Base-by-base conservation (phyloP, 2,113 vertebrate genomes). In the Thinocorus orbignyianus region DNA sequence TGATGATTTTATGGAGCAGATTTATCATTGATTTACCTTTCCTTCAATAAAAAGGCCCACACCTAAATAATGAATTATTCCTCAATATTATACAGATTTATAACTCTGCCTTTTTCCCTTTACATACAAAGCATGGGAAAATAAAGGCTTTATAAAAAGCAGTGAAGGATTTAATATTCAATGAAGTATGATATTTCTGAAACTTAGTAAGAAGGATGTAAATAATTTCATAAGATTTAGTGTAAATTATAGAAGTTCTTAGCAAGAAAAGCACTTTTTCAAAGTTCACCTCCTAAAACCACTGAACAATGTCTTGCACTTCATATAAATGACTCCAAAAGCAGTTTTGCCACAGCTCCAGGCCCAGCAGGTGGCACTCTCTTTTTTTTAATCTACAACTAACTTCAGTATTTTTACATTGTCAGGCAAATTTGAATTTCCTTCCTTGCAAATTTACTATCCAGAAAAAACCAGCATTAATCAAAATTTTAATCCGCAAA, bases 321-420 rank as follows among this genome's bases (percentile, higher is more conserved):
- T 84, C 33, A 17, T 39, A 9, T 28, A 51, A 86, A 41, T 8
- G 13, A 20, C 26, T 13, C 54, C 48, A 52, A 18, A 23, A 46
- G 9, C 35, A 51, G 15, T 52, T 58, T 86, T 64, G 73, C 22
- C 48, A 3, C 5, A 39, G 8, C 42, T 77, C 35, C 18, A 28
- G 57, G 73, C 42, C 90, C 95, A 94, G 94, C 83, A 93, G 94
- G 65, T 94, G 94, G 90, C 93, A 76, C 69, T 74, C 37, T 66
- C 64, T 62, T 58, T 72, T 48, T 64, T 83, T 79, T 22, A 55
- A 55, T 23, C 77, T 61, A 35, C 52, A 57, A 4, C 5, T 33
- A 8, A 5, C 73, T 86, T 14, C 7, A 57, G 62, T 35, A 41
- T 25, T 66, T 30, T 71, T 88, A n/a, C 14, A n/a, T 65, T 46